Evolutionary conservation across 2,113 vertebrate genomes (phyloP).

Genomic region (Dicrurus megarhynchus): DNA sequence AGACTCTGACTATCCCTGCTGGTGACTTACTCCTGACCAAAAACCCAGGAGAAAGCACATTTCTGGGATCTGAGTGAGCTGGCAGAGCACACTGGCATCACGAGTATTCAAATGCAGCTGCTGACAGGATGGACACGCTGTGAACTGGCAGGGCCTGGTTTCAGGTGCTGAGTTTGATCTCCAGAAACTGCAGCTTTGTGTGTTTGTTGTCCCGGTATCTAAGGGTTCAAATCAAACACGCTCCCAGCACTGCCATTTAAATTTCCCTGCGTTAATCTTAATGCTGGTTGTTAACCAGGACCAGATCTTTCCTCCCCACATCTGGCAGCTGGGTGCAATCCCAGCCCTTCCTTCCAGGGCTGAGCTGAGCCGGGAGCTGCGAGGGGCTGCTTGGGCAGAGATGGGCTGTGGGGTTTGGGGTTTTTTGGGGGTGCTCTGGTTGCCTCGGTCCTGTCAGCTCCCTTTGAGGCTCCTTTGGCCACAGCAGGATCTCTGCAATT

Average conservation of each 20-base stretch:
- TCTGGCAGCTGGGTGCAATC: background rate
- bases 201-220: background rate
- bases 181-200: background rate
- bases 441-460: fast-evolving
- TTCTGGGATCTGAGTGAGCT: background rate
- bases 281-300: background rate
- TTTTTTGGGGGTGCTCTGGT: background rate
- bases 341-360: background rate
- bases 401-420: background rate
- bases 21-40: background rate
- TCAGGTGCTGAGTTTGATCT: background rate
- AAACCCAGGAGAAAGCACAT: background rate
- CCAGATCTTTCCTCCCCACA: background rate
- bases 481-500: background rate
- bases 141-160: background rate
- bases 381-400: background rate
- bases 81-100: background rate
- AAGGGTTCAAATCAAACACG: background rate
- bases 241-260: background rate
- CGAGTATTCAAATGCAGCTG: background rate
- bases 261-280: background rate
- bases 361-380: background rate
- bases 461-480: background rate
- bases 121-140: background rate
- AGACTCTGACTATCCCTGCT: background rate